A percentile compares a stretch with the other conserved stretches of the same genome.
Conservation (phyloP, 2,113 vertebrate species). For the Passer montanus region DNA sequence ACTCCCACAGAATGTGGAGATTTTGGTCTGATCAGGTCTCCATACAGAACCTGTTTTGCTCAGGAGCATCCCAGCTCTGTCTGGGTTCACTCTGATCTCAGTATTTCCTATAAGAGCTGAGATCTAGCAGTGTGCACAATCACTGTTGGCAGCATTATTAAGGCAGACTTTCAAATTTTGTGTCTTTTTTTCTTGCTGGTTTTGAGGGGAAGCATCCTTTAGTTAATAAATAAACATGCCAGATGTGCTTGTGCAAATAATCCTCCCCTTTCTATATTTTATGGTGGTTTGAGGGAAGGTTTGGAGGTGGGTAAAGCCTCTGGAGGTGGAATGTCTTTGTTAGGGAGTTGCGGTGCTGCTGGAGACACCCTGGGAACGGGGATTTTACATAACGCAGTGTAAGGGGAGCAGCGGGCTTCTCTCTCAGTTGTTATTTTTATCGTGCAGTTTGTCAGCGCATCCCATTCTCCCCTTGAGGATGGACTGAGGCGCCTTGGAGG, state of each 20-base stretch:
- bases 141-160: not conserved
- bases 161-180: not conserved
- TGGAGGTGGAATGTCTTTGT: not conserved
- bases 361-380: not conserved
- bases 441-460: not conserved
- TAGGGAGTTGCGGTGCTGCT: not conserved
- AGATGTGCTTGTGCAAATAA: not conserved
- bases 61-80: not conserved
- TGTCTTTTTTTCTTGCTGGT: not conserved
- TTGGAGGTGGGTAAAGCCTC: not conserved
- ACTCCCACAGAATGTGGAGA: not conserved
- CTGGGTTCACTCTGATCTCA: not conserved
- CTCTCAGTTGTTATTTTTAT: not conserved
- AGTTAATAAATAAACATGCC: not conserved
- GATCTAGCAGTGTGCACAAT: not conserved
- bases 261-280: not conserved
- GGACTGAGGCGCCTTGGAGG: not conserved
- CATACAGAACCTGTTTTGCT: not conserved
- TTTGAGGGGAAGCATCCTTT: not conserved
- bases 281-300: not conserved
- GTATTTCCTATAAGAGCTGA: not conserved
- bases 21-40: not conserved
- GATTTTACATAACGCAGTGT: not conserved
- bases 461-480: accelerated
- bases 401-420: not conserved